Conservation (phyloP, 2,113 vertebrate species). For the Chlorodrepanis virens region DNA sequence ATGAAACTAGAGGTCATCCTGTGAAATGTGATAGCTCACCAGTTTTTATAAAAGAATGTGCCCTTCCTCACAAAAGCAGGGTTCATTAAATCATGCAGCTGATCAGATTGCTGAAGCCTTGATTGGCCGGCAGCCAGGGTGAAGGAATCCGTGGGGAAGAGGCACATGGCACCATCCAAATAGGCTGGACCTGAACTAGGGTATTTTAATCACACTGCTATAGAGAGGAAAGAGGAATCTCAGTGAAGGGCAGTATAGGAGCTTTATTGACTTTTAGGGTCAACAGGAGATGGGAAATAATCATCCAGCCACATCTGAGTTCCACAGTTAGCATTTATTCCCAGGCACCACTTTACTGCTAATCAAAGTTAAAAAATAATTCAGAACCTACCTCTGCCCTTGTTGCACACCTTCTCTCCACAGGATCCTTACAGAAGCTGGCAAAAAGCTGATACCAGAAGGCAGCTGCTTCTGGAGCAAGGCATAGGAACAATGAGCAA, state of each 20-base stretch:
- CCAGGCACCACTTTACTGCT: background rate
- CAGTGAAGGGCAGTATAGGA: background rate
- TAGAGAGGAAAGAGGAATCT: background rate
- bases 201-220: slow-evolving; percentile 15
- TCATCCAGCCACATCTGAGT: background rate
- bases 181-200: background rate
- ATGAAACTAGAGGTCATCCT: slow-evolving; percentile 70
- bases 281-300: slow-evolving; percentile 1
- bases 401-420: background rate
- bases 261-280: background rate
- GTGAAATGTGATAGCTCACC: slow-evolving; percentile 64
- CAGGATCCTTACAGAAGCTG: background rate
- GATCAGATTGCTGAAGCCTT: slow-evolving; percentile 62
- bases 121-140: slow-evolving; percentile 39
- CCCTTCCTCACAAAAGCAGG: slow-evolving; percentile 55
- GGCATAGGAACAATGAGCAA: rapidly evolving
- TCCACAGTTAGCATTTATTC: background rate
- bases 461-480: background rate
- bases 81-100: slow-evolving; percentile 66
- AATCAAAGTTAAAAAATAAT: slow-evolving; percentile 15
- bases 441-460: background rate
- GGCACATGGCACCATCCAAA: slow-evolving; percentile 24
- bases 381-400: background rate
- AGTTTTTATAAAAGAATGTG: slow-evolving; percentile 58
- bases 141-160: slow-evolving; percentile 49